Evolutionary conservation across 2,113 vertebrate genomes (phyloP).

Genomic region (Pitta sordida): DNA sequence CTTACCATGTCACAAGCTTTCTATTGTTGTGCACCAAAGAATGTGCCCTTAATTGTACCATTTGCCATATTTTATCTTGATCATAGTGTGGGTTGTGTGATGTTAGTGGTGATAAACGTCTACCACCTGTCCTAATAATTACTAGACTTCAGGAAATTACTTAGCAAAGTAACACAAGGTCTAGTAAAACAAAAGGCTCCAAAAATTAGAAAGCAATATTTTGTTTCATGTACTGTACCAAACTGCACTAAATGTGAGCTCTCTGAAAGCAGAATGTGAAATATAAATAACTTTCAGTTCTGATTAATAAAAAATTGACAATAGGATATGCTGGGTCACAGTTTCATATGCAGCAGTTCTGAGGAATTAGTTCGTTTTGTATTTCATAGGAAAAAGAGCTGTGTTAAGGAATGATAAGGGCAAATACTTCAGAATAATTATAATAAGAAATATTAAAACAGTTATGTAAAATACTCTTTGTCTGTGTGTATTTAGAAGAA

Average conservation of each 20-base stretch:
- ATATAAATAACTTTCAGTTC: conserved; percentile 25
- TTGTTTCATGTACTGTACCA: conserved; percentile 19
- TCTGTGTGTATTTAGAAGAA: not conserved
- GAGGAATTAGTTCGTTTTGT: not conserved
- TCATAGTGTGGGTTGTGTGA: conserved; percentile 69
- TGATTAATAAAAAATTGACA: not conserved
- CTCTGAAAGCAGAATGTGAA: not conserved
- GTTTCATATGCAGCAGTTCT: not conserved
- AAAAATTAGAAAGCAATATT: conserved; percentile 68
- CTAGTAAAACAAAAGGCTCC: conserved; percentile 67
- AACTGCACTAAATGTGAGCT: conserved; percentile 27
- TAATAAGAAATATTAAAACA: not conserved
- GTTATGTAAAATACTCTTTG: conserved; percentile 10
- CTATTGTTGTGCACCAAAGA: conserved; percentile 80
- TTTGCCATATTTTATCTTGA: conserved; percentile 78
- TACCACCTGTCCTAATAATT: conserved; percentile 77
- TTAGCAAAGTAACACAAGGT: conserved; percentile 63
- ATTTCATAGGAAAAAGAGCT: not conserved
- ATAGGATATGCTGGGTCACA: not conserved
- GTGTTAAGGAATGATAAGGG: conserved; percentile 1
- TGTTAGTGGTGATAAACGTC: conserved; percentile 73
- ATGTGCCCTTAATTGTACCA: conserved; percentile 79
- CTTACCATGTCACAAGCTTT: conserved; percentile 78
- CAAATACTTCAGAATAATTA: conserved; percentile 13
- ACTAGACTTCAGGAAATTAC: conserved; percentile 75